These are phyloP conservation scores for Florisuga fusca DNA, from an alignment of 2,797 vertebrate genomes.

Conservation along the genomic window DNA sequence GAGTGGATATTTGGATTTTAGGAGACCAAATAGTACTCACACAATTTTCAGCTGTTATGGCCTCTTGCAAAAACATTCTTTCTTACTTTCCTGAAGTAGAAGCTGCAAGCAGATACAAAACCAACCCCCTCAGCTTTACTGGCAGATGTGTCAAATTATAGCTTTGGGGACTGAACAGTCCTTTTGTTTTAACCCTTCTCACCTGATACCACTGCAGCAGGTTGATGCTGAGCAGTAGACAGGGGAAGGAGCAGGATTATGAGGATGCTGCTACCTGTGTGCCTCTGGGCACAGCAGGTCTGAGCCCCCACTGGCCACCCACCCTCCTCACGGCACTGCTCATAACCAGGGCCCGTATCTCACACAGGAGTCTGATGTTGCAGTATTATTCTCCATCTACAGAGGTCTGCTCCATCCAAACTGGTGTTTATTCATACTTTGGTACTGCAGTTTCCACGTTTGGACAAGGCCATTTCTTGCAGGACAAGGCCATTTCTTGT, in stretches of 20 bases:
- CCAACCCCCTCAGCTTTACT: accelerated
- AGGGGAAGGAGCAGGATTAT: not conserved
- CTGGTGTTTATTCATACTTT: not conserved
- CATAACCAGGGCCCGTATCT: not conserved
- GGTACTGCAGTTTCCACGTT: not conserved
- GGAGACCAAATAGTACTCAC: not conserved
- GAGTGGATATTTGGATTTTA: not conserved
- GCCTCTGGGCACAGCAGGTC: not conserved
- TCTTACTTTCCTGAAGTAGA: not conserved
- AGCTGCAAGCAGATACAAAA: not conserved
- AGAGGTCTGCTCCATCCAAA: not conserved
- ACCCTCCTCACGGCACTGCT: accelerated
- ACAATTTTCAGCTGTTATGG: not conserved
- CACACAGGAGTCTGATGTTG: not conserved
- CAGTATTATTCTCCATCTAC: not conserved
- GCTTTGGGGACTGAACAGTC: not conserved
- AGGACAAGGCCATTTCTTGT: not conserved
- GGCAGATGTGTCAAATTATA: not conserved
- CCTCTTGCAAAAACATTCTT: not conserved
- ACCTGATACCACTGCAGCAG: not conserved
- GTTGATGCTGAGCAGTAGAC: not conserved
- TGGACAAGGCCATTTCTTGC: not conserved
- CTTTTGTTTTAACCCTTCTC: not conserved
- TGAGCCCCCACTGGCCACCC: accelerated
- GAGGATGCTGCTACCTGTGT: not conserved